A percentile compares a stretch with the other conserved stretches of the same genome.
Evolutionary conservation across 2,797 vertebrate genomes (phyloP).

Genomic region (Acanthopagrus latus): DNA sequence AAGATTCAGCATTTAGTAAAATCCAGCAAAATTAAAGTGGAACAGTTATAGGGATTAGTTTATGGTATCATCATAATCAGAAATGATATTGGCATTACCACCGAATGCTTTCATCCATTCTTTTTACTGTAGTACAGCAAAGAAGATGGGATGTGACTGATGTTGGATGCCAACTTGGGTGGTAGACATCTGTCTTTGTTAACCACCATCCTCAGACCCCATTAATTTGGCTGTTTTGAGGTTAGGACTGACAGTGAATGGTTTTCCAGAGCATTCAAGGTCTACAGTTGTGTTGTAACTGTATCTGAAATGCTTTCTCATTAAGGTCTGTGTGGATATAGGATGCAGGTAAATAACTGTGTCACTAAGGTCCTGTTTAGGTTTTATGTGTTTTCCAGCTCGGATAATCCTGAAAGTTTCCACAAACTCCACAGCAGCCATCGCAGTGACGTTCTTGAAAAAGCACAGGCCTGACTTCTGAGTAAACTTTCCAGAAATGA

Average conservation of each 20-base stretch:
- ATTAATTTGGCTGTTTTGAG: conserved; percentile 67
- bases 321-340: conserved; percentile 27
- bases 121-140: conserved; percentile 25
- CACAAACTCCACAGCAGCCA: conserved; percentile 42
- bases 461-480: conserved; percentile 19
- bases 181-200: conserved; percentile 69
- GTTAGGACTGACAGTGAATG: conserved; percentile 55
- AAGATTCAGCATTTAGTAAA: conserved; percentile 23
- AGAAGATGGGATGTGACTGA: conserved; percentile 37
- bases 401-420: conserved; percentile 55
- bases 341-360: conserved; percentile 56
- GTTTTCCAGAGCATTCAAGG: conserved; percentile 49
- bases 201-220: conserved; percentile 58
- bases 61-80: conserved; percentile 37
- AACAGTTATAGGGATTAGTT: conserved; percentile 17
- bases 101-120: conserved; percentile 34
- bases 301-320: conserved; percentile 27
- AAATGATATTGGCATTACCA: conserved; percentile 47
- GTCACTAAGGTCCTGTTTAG: conserved; percentile 29
- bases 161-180: conserved; percentile 65
- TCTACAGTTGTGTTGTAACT: conserved; percentile 23
- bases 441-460: conserved; percentile 46
- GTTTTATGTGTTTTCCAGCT: conserved; percentile 60
- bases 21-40: conserved; percentile 7
- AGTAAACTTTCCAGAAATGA: conserved; percentile 32